Conservation (phyloP, 2,113 vertebrate species). For the Bujurquina vittata region DNA sequence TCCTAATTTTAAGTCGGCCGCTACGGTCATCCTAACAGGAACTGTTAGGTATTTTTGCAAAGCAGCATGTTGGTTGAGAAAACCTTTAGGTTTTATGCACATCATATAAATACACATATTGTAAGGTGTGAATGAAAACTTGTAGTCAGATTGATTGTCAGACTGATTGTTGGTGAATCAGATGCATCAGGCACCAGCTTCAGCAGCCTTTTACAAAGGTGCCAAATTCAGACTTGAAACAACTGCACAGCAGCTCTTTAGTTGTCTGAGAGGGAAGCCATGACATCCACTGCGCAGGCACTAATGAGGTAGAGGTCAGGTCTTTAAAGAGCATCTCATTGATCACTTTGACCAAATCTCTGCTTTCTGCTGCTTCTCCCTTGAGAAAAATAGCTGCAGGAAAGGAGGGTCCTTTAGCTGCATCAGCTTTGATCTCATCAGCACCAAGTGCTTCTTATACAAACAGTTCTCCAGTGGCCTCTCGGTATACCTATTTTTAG, state of each 20-base stretch:
- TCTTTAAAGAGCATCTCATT: constrained; percentile 52
- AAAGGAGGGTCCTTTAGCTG: constrained; percentile 10
- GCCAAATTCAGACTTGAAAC: constrained; percentile 1
- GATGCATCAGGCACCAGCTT: not conserved
- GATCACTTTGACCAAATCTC: constrained; percentile 48
- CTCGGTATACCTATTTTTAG: constrained; percentile 46
- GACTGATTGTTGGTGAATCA: not conserved
- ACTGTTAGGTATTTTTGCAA: too few relatives aligned
- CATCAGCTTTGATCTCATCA: constrained; percentile 25
- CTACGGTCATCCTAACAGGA: too few relatives aligned
- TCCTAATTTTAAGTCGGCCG: too few relatives aligned
- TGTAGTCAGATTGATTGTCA: not conserved
- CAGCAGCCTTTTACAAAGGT: not conserved
- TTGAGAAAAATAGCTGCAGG: constrained; percentile 28
- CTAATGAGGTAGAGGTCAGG: constrained; percentile 49
- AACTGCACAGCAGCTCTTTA: not conserved
- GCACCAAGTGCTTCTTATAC: constrained; percentile 26
- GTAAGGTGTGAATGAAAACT: not conserved
- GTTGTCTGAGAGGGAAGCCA: constrained; percentile 7
- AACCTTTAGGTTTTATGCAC: not conserved
- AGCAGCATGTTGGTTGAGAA: too few relatives aligned
- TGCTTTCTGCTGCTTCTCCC: constrained; percentile 34
- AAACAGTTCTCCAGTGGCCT: constrained; percentile 18
- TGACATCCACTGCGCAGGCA: constrained; percentile 22
- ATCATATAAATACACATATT: not conserved